A percentile compares a stretch with the other conserved stretches of the same genome.
Conservation (phyloP, 2,113 vertebrate species). For the Entomyzon cyanotis region DNA sequence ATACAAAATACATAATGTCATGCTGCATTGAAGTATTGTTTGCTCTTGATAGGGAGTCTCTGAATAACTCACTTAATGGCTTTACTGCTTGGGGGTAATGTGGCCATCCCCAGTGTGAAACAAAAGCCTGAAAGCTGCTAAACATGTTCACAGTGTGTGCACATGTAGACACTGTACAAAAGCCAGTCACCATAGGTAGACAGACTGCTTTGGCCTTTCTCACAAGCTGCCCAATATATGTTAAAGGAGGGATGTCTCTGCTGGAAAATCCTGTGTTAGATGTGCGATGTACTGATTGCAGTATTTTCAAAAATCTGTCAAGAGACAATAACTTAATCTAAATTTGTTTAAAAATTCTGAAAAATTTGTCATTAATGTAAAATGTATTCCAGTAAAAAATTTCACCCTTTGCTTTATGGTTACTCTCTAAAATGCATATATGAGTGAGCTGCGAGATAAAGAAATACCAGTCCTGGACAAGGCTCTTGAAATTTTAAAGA, state of each 20-base stretch:
- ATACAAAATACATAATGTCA: not conserved
- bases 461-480: not conserved
- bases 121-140: not conserved
- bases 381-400: not conserved
- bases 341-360: not conserved
- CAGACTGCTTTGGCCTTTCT: not conserved
- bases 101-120: not conserved
- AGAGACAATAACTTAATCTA: rapidly evolving
- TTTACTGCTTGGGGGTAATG: not conserved
- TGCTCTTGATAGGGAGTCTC: not conserved
- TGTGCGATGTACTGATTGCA: not conserved
- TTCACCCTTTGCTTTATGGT: not conserved
- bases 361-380: not conserved
- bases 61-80: not conserved
- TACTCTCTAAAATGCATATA: not conserved
- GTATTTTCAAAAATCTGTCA: not conserved
- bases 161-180: not conserved
- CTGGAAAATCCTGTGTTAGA: not conserved
- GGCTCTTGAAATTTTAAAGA: not conserved
- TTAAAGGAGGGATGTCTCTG: not conserved
- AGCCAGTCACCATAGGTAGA: not conserved
- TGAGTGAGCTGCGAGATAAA: not conserved
- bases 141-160: not conserved
- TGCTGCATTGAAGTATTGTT: not conserved
- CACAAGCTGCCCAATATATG: not conserved